Conservation (phyloP, 2,888 invertebrate species). For the Pristionchus japonicus region DNA sequence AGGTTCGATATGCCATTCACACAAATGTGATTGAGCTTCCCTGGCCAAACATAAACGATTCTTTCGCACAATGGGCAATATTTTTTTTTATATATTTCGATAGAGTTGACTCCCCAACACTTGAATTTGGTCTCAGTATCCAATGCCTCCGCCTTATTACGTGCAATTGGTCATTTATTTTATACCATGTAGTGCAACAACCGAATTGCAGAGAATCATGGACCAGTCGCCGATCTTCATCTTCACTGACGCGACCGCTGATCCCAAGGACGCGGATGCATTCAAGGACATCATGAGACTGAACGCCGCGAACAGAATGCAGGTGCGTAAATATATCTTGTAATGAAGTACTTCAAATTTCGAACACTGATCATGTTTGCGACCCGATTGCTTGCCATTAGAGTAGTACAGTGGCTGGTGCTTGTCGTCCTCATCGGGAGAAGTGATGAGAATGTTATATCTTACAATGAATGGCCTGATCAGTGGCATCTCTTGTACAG, state of each 20-base stretch:
- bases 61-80: too few relatives aligned
- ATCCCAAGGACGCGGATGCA: not conserved
- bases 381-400: constrained; percentile 55
- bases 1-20: too few relatives aligned
- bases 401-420: constrained; percentile 65
- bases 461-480: constrained; percentile 67
- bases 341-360: too few relatives aligned
- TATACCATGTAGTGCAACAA: too few relatives aligned
- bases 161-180: too few relatives aligned
- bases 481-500: constrained; percentile 49
- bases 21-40: too few relatives aligned
- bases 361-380: too few relatives aligned
- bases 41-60: too few relatives aligned
- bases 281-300: constrained; percentile 42
- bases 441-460: constrained; percentile 63
- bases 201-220: constrained; percentile 19
- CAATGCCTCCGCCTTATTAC: too few relatives aligned
- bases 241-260: constrained; percentile 65
- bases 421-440: constrained; percentile 47
- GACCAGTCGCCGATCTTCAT: constrained; percentile 63
- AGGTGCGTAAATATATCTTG: not conserved
- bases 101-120: too few relatives aligned
- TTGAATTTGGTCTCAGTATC: too few relatives aligned
- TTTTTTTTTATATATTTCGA: too few relatives aligned
- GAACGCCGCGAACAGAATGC: constrained; percentile 12